These are phyloP conservation scores for Drosophila stalkeri DNA, from an alignment of 2,888 invertebrate species.

Conservation along the genomic window DNA sequence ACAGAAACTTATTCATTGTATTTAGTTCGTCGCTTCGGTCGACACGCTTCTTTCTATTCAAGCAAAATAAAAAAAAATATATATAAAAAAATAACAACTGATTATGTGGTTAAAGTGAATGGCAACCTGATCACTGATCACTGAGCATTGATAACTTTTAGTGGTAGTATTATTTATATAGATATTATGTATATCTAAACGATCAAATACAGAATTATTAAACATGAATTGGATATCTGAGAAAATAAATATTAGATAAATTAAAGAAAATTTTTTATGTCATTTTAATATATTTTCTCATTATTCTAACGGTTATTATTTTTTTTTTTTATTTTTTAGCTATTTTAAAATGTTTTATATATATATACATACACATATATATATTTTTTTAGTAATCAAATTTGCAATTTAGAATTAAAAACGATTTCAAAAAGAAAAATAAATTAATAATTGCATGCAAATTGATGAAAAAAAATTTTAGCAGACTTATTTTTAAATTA, in stretches of 20 bases:
- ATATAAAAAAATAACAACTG: background rate
- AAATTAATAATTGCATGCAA: no score
- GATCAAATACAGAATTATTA: background rate
- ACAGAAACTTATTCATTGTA: slow-evolving; percentile 34
- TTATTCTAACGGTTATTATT: no score
- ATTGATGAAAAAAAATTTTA: no score
- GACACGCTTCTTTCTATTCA: slow-evolving; percentile 43
- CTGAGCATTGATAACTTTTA: slow-evolving; percentile 6
- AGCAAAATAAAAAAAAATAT: background rate
- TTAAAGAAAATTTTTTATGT: no score
- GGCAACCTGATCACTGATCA: slow-evolving; percentile 32
- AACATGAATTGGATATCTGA: background rate
- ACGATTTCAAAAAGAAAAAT: no score
- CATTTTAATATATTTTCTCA: no score
- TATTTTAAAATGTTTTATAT: no score
- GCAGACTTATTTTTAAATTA: no score
- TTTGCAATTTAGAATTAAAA: no score
- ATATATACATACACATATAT: no score
- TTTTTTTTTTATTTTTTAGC: no score
- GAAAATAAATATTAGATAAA: background rate
- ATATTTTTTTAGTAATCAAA: no score
- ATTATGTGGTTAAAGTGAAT: slow-evolving; percentile 44
- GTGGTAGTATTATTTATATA: background rate
- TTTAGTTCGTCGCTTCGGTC: slow-evolving; percentile 30
- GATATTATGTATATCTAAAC: background rate